phyloP scores from a whole-genome alignment of 2,888 invertebrate genomes.

The Coleophora flavipennella region DNA sequence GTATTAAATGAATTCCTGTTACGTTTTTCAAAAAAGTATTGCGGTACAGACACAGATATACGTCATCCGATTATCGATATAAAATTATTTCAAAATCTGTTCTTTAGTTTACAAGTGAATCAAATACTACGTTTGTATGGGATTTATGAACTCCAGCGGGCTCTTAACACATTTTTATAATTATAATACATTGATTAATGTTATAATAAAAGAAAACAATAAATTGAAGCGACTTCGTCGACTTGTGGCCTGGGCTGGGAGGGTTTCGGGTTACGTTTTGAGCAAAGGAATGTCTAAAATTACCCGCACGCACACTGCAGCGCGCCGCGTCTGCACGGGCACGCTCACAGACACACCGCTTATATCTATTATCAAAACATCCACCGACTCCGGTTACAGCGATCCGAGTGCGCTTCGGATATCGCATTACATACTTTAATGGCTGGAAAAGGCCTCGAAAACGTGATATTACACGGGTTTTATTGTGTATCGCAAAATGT shows the following conservation, averaged over 20 bases:
- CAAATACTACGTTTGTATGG: too few relatives aligned
- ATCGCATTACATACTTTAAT: constrained; percentile 72
- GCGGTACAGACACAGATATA: too few relatives aligned
- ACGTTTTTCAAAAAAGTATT: too few relatives aligned
- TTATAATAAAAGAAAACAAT: constrained; percentile 59
- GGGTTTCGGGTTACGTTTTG: constrained; percentile 69
- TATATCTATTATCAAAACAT: constrained; percentile 74
- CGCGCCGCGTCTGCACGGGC: constrained; percentile 38
- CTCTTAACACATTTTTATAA: too few relatives aligned
- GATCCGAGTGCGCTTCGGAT: constrained; percentile 71
- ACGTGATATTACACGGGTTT: constrained; percentile 71
- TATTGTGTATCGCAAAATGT: constrained; percentile 69
- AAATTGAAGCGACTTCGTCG: constrained; percentile 60
- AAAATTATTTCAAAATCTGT: too few relatives aligned
- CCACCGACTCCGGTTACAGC: constrained; percentile 68
- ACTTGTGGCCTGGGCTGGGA: constrained; percentile 70
- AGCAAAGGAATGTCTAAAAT: constrained; percentile 73
- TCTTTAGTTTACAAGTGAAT: too few relatives aligned
- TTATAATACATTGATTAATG: too few relatives aligned
- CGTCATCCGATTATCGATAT: too few relatives aligned
- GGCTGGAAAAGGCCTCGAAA: constrained; percentile 74
- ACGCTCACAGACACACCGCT: constrained; percentile 50
- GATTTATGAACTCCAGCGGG: too few relatives aligned
- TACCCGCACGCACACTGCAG: constrained; percentile 62
- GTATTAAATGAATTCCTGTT: too few relatives aligned